Base-by-base conservation (phyloP, 2,888 invertebrate genomes). In the Altica lythri region DNA sequence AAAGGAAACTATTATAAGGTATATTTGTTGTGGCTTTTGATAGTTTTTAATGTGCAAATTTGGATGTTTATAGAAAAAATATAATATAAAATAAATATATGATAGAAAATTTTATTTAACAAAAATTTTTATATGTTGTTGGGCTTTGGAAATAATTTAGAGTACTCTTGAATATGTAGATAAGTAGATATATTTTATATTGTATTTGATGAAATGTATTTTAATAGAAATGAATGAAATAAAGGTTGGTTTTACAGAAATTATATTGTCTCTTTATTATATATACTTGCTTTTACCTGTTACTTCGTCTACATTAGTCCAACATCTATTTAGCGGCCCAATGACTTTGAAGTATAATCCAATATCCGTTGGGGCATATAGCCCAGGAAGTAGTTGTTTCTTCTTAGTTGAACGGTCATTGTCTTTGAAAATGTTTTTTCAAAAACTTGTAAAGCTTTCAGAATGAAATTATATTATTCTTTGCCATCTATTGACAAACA, bases 141-240 rank as follows among this genome's bases (percentile, higher is more conserved):
- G 61, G 61, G 65, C 64, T 66, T 65, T 60, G 60, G 62, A 62
- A 62, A n/a, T n/a, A n/a, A 61, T 61, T 65, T 59, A 64, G 67
- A 65, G 63, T 63, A 60, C 57, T 61, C 60, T 62, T 67, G n/a
- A n/a, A 69, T 68, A 69, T 62, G 63, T 65, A 66, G 64, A 63
- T 22, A 18, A n/a, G 49, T 49, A 49, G 49, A 49, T 49, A 49
- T 60, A 62, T 60, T 55, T 46, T 59, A 58, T 60, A 60, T 60
- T 52, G 47, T 55, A 55, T 55, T 62, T 59, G 62, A 62, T 52
- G 60, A 62, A 62, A 46, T 55, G 55, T 62, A 62, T 62, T 62
- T 62, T 62, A 59, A 62, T 62, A 62, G 57, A 52, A 57, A 45
- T 57, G 53, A 55, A 60, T 58, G 56, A 37, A 54, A 60, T 46